Base-by-base conservation (phyloP, 35 echinoderm and acorn worm genomes). In the Patiria miniata region DNA sequence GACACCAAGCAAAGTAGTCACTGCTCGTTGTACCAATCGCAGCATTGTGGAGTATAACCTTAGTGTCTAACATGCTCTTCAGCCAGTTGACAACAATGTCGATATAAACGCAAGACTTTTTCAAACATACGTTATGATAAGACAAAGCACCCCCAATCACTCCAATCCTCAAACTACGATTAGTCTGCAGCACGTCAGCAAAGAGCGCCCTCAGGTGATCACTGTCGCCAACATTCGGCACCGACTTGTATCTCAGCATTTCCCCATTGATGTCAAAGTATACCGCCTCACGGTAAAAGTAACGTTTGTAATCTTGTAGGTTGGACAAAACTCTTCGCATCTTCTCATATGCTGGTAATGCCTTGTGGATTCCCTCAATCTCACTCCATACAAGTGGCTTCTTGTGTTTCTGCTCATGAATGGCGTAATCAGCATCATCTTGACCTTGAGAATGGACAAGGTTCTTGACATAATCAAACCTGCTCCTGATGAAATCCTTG, bases 1-100 rank as follows among this genome's bases (percentile, higher is more conserved):
- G 77, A 50, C 90, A 96, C 90, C 94, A 92, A 14, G 90, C 85
- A 33, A 85, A 96, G 50, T 92, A 96, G 12, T 86, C 85, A 60
- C 94, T 96, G 37, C 39, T 96, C 2, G 89, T 58, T 36, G 52
- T 83, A 59, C 50, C 22, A 16, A 92, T n/a, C 0, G 94, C 90
- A 5, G 83, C 86, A 40, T 96, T 96, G 42, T 96, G 94, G 7
- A 96, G 39, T 5, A 61, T 53, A 3, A 96, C 94, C 9, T 78
- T 42, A 16, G 79, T 83, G 9, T 90, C 85, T 4, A 91, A 81
- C 26, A 92, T 85, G 19, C 58, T 57, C 57, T 52, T 77, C 32
- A 96, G 34, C 90, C 90, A 96, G 37, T 68, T 69, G 33, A 34
- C 73, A 33, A 96, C 30, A 15, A 87, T 10, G 34, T 92, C 94